These are phyloP conservation scores for Drosophila equinoxialis DNA, from an alignment of 1,140 invertebrate genomes.

Conservation along the genomic window DNA sequence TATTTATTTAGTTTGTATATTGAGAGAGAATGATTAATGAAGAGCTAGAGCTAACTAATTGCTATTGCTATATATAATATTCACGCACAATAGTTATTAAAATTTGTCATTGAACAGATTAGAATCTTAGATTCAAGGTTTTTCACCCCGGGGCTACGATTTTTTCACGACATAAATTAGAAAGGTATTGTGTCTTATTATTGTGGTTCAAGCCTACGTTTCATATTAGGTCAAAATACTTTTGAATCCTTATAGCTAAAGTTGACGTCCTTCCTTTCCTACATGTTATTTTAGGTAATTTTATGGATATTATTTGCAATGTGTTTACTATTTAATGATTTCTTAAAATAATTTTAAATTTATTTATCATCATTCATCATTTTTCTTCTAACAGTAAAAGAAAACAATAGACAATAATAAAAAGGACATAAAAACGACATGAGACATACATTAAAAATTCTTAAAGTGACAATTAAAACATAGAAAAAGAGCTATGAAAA, in stretches of 20 bases:
- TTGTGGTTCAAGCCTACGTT: neutral
- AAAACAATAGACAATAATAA: neutral
- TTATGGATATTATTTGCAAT: too few relatives aligned
- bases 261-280: too few relatives aligned
- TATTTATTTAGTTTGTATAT: slow-evolving; percentile 11
- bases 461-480: neutral
- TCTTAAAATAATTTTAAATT: neutral
- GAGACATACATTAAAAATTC: slow-evolving; percentile 1
- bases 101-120: slow-evolving; percentile 5
- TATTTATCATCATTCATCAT: too few relatives aligned
- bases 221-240: too few relatives aligned
- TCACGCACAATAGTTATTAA: slow-evolving; percentile 1
- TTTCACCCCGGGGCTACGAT: neutral
- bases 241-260: too few relatives aligned
- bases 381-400: neutral
- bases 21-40: slow-evolving; percentile 2
- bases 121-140: neutral
- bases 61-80: neutral
- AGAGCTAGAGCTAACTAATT: slow-evolving; percentile 9
- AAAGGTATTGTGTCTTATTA: neutral
- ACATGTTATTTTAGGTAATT: too few relatives aligned
- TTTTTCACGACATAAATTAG: neutral
- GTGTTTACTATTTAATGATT: too few relatives aligned
- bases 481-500: neutral
- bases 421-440: neutral